Percentiles rank a stretch among this genome's conserved stretches.
Evolutionary conservation across 2,113 vertebrate genomes (phyloP).

Genomic region (Podarcis raffonei): DNA sequence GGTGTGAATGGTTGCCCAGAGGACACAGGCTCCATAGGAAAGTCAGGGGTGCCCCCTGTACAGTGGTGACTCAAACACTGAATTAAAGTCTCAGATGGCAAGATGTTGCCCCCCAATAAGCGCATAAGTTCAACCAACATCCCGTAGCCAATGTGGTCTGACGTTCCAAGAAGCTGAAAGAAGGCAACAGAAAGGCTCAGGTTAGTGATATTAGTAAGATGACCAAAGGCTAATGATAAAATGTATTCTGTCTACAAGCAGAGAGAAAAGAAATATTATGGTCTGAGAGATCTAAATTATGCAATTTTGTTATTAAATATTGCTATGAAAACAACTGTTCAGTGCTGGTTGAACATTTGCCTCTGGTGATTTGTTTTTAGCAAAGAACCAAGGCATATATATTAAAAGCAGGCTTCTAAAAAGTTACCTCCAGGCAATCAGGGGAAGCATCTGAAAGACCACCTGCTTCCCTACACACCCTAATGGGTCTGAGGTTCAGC

Average conservation of each 20-base stretch:
- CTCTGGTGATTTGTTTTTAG: not conserved
- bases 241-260: not conserved
- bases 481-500: too few species aligned
- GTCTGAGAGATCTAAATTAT: not conserved
- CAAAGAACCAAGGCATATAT: not conserved
- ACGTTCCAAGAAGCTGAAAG: slow-evolving; percentile 75
- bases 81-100: slow-evolving; percentile 78
- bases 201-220: not conserved
- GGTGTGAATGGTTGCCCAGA: not conserved
- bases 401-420: not conserved
- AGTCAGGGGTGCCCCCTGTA: not conserved
- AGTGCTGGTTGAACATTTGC: not conserved
- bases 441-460: not conserved
- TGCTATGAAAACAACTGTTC: not conserved
- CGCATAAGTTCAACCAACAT: slow-evolving; percentile 78
- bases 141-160: slow-evolving; percentile 83
- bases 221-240: rapidly evolving
- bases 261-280: not conserved
- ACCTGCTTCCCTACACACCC: too few species aligned
- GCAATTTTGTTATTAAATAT: not conserved
- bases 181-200: slow-evolving; percentile 15
- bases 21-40: not conserved
- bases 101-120: slow-evolving; percentile 79
- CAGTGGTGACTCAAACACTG: slow-evolving; percentile 11
- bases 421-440: not conserved